phyloP scores from a whole-genome alignment of 2,888 invertebrate species.

The Melanostoma mellinum region DNA sequence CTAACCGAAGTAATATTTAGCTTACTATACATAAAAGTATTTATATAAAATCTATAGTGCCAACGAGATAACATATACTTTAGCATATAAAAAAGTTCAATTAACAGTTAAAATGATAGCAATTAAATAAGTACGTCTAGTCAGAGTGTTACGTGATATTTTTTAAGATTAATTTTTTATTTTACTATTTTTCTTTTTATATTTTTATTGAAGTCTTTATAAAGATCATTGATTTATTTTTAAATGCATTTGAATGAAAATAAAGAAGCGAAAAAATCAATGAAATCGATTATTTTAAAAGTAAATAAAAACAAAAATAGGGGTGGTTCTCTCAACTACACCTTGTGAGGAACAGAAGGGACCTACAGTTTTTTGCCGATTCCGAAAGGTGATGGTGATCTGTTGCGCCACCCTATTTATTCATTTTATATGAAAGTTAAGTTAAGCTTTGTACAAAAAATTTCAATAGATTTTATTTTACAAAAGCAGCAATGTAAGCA shows the following conservation, averaged over 20 bases:
- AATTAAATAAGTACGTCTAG: constrained; percentile 67
- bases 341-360: too few species aligned
- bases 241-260: constrained; percentile 45
- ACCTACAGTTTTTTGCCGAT: too few species aligned
- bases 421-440: too few species aligned
- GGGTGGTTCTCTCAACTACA: too few species aligned
- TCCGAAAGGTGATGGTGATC: too few species aligned
- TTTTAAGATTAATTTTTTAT: constrained; percentile 61
- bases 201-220: background rate
- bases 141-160: constrained; percentile 73
- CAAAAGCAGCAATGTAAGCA: too few species aligned
- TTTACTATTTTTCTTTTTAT: constrained; percentile 29
- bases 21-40: constrained; percentile 12
- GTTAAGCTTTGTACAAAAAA: too few species aligned
- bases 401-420: too few species aligned
- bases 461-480: too few species aligned
- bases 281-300: too few species aligned
- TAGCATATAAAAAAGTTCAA: constrained; percentile 41
- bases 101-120: constrained; percentile 52
- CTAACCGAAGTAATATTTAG: constrained; percentile 10
- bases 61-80: constrained; percentile 47
- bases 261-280: constrained; percentile 10
- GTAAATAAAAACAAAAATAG: too few species aligned
- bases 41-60: constrained; percentile 48
- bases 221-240: constrained; percentile 42